Evolutionary conservation across 2,888 invertebrate species (phyloP).

Genomic region (Mimas tiliae): DNA sequence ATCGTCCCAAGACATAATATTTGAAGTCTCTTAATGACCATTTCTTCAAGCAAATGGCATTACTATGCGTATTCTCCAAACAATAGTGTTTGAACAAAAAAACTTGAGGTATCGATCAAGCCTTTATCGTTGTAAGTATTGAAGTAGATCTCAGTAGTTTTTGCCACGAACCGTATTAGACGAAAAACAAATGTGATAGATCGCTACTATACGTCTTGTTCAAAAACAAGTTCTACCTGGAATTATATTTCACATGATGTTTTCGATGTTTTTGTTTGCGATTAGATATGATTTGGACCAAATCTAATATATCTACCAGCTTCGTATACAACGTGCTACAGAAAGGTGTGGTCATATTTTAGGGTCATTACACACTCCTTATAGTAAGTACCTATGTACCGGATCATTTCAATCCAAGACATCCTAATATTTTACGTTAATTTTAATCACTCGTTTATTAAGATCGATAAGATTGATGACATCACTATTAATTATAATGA

Average conservation of each 20-base stretch:
- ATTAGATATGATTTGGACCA: background rate
- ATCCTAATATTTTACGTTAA: too few relatives aligned
- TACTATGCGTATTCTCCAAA: background rate
- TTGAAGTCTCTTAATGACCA: too few relatives aligned
- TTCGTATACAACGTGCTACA: too few relatives aligned
- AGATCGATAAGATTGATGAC: too few relatives aligned
- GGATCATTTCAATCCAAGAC: too few relatives aligned
- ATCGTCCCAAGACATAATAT: too few relatives aligned
- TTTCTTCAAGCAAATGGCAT: background rate
- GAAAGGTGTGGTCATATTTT: too few relatives aligned
- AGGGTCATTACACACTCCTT: too few relatives aligned
- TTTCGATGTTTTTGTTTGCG: background rate
- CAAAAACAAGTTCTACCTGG: background rate
- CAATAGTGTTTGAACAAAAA: background rate
- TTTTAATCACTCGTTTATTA: too few relatives aligned
- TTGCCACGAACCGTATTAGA: background rate
- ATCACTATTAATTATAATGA: too few relatives aligned
- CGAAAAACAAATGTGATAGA: constrained; percentile 13
- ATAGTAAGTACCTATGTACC: too few relatives aligned
- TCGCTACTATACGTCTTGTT: background rate
- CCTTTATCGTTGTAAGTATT: background rate
- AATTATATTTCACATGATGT: background rate
- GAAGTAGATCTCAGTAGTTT: constrained; percentile 6
- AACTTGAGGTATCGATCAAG: background rate
- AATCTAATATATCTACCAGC: background rate